Conservation (phyloP, 1,140 invertebrate genomes). For the Eciton burchellii region DNA sequence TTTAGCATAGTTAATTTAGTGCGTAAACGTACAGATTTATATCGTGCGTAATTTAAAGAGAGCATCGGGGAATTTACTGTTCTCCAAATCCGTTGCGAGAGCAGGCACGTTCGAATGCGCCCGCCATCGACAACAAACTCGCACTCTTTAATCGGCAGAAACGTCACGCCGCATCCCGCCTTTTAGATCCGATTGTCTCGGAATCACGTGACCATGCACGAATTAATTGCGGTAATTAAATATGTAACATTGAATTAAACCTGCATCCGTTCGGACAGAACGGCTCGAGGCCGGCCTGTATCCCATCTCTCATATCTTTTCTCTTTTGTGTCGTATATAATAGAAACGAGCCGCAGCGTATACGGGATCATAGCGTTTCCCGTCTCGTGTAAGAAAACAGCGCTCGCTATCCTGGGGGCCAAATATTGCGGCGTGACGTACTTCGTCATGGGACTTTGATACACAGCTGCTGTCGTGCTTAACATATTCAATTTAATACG, state of each 20-base stretch:
- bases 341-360: constrained; percentile 51
- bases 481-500: constrained; percentile 62
- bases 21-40: neutral
- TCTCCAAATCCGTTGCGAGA: neutral
- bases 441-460: constrained; percentile 61
- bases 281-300: neutral
- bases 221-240: no score
- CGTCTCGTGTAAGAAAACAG: constrained; percentile 53
- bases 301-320: constrained; percentile 27
- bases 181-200: constrained; percentile 24
- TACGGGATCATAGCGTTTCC: constrained; percentile 36
- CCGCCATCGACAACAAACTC: neutral
- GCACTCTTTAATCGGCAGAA: neutral
- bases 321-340: constrained; percentile 40
- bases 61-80: constrained; percentile 17
- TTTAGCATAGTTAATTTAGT: constrained; percentile 31
- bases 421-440: constrained; percentile 47
- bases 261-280: neutral
- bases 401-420: constrained; percentile 51
- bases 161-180: neutral
- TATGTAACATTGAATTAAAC: neutral
- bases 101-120: neutral
- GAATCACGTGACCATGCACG: constrained; percentile 6
- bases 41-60: neutral
- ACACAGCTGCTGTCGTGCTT: constrained; percentile 57